phyloP scores from a whole-genome alignment of 2,113 vertebrate species.

The Salminus brasiliensis region DNA sequence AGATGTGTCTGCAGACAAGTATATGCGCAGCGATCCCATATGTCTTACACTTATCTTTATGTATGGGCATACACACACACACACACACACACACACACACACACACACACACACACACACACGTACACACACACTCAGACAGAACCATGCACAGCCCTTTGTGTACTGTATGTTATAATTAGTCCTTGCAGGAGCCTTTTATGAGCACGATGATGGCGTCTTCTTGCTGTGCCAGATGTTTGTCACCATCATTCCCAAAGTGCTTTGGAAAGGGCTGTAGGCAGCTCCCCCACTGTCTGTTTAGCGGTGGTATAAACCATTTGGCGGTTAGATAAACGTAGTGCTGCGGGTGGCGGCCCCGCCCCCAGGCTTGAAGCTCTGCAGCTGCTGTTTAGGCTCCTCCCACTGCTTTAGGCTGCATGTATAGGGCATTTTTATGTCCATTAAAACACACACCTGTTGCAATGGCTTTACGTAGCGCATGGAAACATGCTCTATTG shows the following conservation, averaged over 20 bases:
- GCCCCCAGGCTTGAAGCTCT: background rate
- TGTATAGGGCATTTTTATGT: too few species aligned
- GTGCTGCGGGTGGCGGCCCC: constrained; percentile 23
- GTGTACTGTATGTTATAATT: constrained; percentile 23
- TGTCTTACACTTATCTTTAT: background rate
- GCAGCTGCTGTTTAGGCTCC: background rate
- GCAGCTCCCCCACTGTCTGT: constrained; percentile 57
- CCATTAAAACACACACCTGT: too few species aligned
- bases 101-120: too few species aligned
- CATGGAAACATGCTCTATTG: too few species aligned
- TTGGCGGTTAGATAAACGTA: constrained; percentile 64
- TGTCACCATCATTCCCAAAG: constrained; percentile 39
- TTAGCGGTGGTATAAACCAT: constrained; percentile 63
- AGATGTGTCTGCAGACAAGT: background rate
- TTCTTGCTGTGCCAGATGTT: constrained; percentile 18
- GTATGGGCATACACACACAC: background rate
- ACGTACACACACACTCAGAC: constrained; percentile 13
- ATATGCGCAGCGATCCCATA: background rate
- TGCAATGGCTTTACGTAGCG: too few species aligned
- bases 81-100: constrained; percentile 23
- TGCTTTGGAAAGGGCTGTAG: constrained; percentile 41
- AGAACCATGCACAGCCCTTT: background rate
- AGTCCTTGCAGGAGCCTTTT: constrained; percentile 49
- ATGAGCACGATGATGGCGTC: constrained; percentile 47
- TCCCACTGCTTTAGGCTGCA: background rate